These are phyloP conservation scores for Camelus bactrianus DNA, from an alignment of 2,113 vertebrate species.

Conservation along the genomic window DNA sequence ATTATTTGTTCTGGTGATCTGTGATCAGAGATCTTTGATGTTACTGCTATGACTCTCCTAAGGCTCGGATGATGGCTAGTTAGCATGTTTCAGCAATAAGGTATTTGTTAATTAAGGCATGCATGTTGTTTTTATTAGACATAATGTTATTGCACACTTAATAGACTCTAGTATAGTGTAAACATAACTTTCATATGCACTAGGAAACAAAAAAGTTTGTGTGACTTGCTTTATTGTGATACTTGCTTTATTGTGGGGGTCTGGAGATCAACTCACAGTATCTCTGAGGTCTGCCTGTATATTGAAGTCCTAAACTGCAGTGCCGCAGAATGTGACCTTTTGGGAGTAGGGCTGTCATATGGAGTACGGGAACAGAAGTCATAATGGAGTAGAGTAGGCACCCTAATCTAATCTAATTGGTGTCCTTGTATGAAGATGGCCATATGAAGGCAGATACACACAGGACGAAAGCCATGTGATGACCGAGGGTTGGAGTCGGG, in stretches of 20 bases:
- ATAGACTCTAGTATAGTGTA: neutral
- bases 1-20: neutral
- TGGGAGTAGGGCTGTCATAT: neutral
- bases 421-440: neutral
- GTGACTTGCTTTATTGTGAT: neutral
- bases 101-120: neutral
- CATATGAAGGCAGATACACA: neutral
- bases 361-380: neutral
- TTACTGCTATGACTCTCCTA: neutral
- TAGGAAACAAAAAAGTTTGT: neutral
- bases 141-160: neutral
- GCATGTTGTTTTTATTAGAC: neutral
- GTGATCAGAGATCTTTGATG: neutral
- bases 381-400: neutral
- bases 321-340: neutral
- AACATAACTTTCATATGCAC: neutral
- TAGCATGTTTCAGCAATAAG: neutral
- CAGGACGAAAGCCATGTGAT: neutral
- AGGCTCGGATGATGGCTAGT: neutral
- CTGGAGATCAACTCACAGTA: too few relatives aligned
- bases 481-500: neutral
- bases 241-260: neutral
- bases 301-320: neutral
- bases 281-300: neutral
- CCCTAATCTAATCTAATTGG: neutral